These are phyloP conservation scores for Latrodectus hesperus DNA, from an alignment of 2,888 invertebrate species.

Conservation along the genomic window DNA sequence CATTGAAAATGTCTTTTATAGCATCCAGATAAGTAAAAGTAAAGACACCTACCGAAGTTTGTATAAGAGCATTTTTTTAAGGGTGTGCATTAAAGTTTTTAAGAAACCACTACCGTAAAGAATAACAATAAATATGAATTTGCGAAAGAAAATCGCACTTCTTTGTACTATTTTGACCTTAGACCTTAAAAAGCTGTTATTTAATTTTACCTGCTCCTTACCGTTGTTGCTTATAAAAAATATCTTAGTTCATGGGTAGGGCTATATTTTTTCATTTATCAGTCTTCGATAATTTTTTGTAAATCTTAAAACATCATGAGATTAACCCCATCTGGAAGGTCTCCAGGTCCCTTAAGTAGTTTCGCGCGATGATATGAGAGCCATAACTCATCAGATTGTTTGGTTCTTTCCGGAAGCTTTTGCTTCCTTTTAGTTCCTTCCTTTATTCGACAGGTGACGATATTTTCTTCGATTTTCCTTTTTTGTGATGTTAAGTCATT, in stretches of 20 bases:
- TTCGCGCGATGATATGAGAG: slow-evolving; percentile 24
- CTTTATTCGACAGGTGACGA: neutral
- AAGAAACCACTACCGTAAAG: slow-evolving; percentile 50
- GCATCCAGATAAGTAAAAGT: neutral
- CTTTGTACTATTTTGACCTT: slow-evolving; percentile 45
- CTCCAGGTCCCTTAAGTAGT: slow-evolving; percentile 63
- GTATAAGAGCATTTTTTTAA: slow-evolving; percentile 10
- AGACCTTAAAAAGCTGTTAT: slow-evolving; percentile 53
- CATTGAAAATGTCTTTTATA: slow-evolving; percentile 45
- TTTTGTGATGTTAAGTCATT: no score
- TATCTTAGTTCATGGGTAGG: neutral
- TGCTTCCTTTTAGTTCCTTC: slow-evolving; percentile 13
- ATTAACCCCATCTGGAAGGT: slow-evolving; percentile 35
- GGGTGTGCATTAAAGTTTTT: slow-evolving; percentile 60
- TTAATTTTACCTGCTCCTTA: slow-evolving; percentile 53
- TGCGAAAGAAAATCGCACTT: slow-evolving; percentile 27
- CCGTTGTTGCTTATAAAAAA: slow-evolving; percentile 38
- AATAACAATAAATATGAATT: slow-evolving; percentile 65
- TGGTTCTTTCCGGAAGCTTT: neutral
- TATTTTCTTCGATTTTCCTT: no score
- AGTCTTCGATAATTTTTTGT: slow-evolving; percentile 61
- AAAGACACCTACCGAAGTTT: neutral
- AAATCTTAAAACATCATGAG: slow-evolving; percentile 37
- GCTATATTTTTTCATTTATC: slow-evolving; percentile 66
- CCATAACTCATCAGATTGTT: slow-evolving; percentile 54